Percentiles rank a stretch among this genome's conserved stretches.
phyloP scores from a whole-genome alignment of 2,797 vertebrate genomes.

The Ficedula albicollis region DNA sequence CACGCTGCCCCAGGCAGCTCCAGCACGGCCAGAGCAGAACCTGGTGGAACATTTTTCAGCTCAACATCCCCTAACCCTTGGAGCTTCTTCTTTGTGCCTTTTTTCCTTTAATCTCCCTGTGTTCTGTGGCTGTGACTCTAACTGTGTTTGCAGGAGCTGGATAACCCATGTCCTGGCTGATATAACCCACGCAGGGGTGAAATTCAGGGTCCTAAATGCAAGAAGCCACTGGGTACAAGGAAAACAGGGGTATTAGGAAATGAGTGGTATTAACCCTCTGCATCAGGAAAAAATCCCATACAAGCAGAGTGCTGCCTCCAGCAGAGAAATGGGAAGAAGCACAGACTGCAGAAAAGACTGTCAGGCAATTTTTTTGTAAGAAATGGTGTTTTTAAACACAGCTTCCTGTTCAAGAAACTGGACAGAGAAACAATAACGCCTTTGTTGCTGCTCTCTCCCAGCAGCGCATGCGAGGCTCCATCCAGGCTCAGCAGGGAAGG shows the following conservation, averaged over 20 bases:
- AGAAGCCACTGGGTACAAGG: not conserved
- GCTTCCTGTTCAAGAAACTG: slow-evolving; percentile 29
- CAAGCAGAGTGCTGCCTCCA: not conserved
- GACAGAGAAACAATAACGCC: not conserved
- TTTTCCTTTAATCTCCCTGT: not conserved
- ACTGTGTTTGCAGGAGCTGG: fast-evolving
- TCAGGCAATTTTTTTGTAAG: not conserved
- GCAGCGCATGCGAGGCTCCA: fast-evolving
- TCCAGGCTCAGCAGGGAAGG: not conserved
- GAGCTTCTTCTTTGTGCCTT: slow-evolving; percentile 6
- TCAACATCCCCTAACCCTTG: slow-evolving; percentile 34
- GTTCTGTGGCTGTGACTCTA: not conserved
- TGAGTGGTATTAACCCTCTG: not conserved
- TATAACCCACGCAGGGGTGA: not conserved
- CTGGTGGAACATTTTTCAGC: not conserved
- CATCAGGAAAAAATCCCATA: not conserved
- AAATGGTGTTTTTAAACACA: not conserved
- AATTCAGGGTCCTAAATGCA: not conserved
- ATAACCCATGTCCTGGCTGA: not conserved
- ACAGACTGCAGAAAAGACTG: not conserved
- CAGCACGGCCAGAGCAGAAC: not conserved
- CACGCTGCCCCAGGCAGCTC: not conserved
- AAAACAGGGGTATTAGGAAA: not conserved
- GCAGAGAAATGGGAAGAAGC: not conserved
- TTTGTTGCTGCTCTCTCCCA: not conserved